Evolutionary conservation across 2,888 invertebrate genomes (phyloP).

Genomic region (Odiellus spinosus): DNA sequence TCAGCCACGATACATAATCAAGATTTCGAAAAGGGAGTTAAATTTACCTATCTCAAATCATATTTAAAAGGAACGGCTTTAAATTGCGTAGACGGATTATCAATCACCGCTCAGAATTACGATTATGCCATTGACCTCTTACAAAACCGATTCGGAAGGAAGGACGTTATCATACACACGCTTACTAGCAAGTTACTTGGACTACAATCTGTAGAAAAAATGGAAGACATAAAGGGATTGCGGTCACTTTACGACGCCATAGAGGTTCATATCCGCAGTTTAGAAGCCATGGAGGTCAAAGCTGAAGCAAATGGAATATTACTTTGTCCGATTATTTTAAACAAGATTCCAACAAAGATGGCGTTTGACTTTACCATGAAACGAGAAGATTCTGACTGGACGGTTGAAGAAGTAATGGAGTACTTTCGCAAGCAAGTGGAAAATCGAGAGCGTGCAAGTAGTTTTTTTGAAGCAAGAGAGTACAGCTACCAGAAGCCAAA

Average conservation of each 20-base stretch:
- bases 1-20: constrained; percentile 2
- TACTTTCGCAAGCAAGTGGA: too few relatives aligned
- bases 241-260: constrained; percentile 3
- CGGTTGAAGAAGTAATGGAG: too few relatives aligned
- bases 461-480: too few relatives aligned
- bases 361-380: too few relatives aligned
- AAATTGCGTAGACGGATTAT: neutral
- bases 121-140: neutral
- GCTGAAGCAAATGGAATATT: neutral
- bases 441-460: too few relatives aligned
- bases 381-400: too few relatives aligned
- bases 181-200: neutral
- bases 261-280: neutral
- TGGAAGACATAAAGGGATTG: neutral
- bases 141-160: constrained; percentile 2
- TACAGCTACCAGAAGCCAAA: too few relatives aligned
- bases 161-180: constrained; percentile 1
- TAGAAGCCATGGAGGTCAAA: neutral
- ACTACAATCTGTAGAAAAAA: neutral
- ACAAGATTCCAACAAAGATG: too few relatives aligned
- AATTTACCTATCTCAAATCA: constrained; percentile 6
- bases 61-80: constrained; percentile 2
- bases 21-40: neutral
- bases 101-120: constrained; percentile 2
- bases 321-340: neutral